These are phyloP conservation scores for Temnothorax unifasciatus DNA, from an alignment of 2,888 invertebrate species.

Conservation along the genomic window DNA sequence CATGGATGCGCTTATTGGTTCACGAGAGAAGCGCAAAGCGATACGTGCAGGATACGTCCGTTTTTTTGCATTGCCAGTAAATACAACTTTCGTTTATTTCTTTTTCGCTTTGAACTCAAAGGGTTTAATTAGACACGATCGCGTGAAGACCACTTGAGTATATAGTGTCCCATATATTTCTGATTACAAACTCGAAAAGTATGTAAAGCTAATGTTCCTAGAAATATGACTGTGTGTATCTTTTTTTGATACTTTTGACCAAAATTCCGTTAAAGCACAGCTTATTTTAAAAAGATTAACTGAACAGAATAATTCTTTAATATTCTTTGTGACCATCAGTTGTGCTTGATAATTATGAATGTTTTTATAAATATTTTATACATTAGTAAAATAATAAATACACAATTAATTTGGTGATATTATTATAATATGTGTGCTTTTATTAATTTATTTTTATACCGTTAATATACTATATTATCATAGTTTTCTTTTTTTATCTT, in stretches of 20 bases:
- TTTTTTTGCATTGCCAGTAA: slow-evolving; percentile 3
- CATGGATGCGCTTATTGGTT: slow-evolving; percentile 69
- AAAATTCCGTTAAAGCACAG: not conserved
- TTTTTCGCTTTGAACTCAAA: slow-evolving; percentile 16
- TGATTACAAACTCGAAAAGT: not conserved
- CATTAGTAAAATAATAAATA: not conserved
- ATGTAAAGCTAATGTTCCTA: not conserved
- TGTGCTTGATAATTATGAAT: not conserved
- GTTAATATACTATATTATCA: not conserved
- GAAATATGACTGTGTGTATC: not conserved
- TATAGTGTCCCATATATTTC: not conserved
- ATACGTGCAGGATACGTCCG: slow-evolving; percentile 18
- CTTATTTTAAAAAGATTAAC: not conserved
- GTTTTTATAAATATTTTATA: not conserved
- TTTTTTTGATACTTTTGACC: not conserved
- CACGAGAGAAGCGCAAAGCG: slow-evolving; percentile 46
- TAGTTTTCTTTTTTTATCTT: not conserved
- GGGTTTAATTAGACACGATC: not conserved
- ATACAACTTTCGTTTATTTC: slow-evolving; percentile 6
- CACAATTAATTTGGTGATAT: slow-evolving; percentile 5
- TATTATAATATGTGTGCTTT: not conserved
- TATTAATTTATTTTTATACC: slow-evolving; percentile 8
- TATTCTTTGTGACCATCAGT: not conserved
- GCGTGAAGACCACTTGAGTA: not conserved
- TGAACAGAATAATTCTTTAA: not conserved